Percentiles rank a stretch among this genome's conserved stretches.
Evolutionary conservation across 2,797 vertebrate species (phyloP).

Genomic region (Neosilurus mollespiculum): DNA sequence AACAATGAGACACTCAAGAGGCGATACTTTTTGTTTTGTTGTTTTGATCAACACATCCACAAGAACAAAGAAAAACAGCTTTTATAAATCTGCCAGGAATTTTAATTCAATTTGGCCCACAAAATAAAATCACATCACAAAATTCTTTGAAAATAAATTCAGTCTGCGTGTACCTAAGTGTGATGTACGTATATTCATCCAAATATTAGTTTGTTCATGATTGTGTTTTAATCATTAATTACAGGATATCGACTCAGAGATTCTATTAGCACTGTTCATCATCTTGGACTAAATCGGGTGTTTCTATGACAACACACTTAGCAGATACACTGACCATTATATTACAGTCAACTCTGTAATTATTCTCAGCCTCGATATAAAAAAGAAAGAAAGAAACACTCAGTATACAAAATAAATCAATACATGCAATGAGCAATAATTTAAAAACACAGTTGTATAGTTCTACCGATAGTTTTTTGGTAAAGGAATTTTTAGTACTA

Average conservation of each 20-base stretch:
- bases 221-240: constrained; percentile 28
- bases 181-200: not conserved
- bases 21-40: not conserved
- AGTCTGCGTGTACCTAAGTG: not conserved
- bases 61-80: not conserved
- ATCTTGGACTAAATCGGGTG: constrained; percentile 13
- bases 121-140: not conserved
- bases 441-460: not conserved
- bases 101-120: not conserved
- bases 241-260: constrained; percentile 3
- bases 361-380: not conserved
- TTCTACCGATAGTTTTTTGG: not conserved
- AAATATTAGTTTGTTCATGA: constrained; percentile 7
- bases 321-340: constrained; percentile 8
- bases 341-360: not conserved
- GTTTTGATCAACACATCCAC: not conserved
- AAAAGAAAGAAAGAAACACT: not conserved
- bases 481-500: not conserved
- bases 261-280: constrained; percentile 10
- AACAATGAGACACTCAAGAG: not conserved
- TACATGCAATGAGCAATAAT: not conserved
- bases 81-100: not conserved
- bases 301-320: constrained; percentile 15
- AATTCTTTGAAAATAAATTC: constrained; percentile 8
- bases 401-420: not conserved